Conservation (phyloP, 2,113 vertebrate species). For the Plecturocebus donacophilus region DNA sequence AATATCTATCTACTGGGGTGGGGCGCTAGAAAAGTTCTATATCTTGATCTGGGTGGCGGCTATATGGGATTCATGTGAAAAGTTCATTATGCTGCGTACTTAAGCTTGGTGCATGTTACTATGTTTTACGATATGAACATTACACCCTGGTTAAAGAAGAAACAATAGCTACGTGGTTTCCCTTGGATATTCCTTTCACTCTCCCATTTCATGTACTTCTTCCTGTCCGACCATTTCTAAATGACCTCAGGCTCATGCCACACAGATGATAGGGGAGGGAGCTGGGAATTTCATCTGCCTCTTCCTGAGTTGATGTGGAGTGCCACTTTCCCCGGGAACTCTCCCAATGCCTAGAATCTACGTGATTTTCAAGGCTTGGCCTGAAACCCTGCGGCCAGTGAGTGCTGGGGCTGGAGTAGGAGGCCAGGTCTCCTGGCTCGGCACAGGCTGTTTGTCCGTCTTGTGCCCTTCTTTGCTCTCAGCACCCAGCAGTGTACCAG, state of each 20-base stretch:
- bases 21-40: background rate
- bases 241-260: background rate
- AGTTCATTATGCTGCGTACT: background rate
- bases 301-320: background rate
- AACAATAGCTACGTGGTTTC: rapidly evolving
- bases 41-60: background rate
- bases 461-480: background rate
- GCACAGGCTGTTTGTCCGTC: background rate
- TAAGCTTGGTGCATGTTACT: background rate
- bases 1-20: background rate
- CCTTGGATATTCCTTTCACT: background rate
- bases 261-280: background rate
- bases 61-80: background rate
- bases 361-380: background rate
- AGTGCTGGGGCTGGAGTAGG: background rate
- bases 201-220: background rate
- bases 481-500: background rate
- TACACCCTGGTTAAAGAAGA: background rate
- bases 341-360: background rate
- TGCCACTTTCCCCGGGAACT: background rate
- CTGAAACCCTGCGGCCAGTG: background rate
- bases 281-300: background rate
- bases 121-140: background rate
- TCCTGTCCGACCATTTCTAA: conserved; percentile 15
- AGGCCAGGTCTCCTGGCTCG: background rate